Percentiles rank a stretch among this genome's conserved stretches.
These are phyloP conservation scores for Gobio occitaniae DNA, from an alignment of 2,797 vertebrate species.

Conservation along the genomic window DNA sequence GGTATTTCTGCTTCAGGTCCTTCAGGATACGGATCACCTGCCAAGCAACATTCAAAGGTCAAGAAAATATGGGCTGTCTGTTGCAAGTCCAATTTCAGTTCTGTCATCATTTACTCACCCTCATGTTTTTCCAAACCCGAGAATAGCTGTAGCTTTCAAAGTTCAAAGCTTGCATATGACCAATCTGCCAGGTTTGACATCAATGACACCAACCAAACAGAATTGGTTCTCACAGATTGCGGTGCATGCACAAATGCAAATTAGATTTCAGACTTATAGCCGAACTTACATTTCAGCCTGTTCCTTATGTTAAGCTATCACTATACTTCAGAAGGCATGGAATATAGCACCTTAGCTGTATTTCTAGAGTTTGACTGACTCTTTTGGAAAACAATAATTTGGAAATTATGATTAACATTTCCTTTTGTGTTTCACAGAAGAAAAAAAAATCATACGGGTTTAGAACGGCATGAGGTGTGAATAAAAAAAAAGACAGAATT, in stretches of 20 bases:
- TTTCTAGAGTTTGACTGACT: background rate
- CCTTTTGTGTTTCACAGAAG: background rate
- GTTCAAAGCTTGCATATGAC: background rate
- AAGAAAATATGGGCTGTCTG: background rate
- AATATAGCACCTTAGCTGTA: background rate
- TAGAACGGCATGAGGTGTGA: background rate
- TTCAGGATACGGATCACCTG: slow-evolving; percentile 94
- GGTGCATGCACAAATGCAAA: background rate
- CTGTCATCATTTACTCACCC: background rate
- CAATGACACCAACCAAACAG: background rate
- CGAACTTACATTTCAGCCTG: background rate
- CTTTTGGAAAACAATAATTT: background rate
- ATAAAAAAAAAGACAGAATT: background rate
- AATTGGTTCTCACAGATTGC: background rate
- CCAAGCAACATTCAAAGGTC: slow-evolving; percentile 16
- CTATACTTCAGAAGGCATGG: background rate
- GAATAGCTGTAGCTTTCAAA: background rate
- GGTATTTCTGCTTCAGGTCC: slow-evolving; percentile 94
- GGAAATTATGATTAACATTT: background rate
- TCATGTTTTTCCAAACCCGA: background rate
- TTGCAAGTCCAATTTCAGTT: background rate
- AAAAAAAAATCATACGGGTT: background rate
- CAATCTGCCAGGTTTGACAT: background rate
- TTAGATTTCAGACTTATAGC: background rate
- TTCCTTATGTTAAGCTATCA: background rate